Conservation (phyloP, 30 jellyfish, hydroid and myxozoan genomes). For the Pelagia noctiluca region DNA sequence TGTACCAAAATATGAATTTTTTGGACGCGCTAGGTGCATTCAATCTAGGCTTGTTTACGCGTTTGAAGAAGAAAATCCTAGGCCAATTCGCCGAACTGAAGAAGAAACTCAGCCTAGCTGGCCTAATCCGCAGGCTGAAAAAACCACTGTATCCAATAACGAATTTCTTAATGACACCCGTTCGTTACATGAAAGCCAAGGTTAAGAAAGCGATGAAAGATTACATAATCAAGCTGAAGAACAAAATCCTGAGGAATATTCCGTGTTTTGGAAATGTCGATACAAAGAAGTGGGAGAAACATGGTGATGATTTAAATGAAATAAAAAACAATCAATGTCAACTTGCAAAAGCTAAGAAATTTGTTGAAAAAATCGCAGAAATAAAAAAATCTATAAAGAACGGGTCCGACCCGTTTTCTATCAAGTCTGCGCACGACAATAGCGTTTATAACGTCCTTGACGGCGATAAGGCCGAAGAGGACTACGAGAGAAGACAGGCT, state of each 20-base stretch:
- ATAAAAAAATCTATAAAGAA: neutral
- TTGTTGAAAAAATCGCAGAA: slow-evolving; percentile 22
- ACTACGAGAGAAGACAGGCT: slow-evolving; percentile 30
- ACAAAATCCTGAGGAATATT: slow-evolving; percentile 35
- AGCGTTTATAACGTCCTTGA: slow-evolving; percentile 21
- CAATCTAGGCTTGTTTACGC: neutral
- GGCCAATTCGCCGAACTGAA: neutral
- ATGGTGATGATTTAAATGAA: slow-evolving; percentile 36
- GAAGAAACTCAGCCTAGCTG: neutral
- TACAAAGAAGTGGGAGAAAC: slow-evolving; percentile 32
- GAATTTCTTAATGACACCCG: slow-evolving; percentile 42
- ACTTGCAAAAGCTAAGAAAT: slow-evolving; percentile 10
- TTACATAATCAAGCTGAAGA: slow-evolving; percentile 8
- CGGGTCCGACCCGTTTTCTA: neutral
- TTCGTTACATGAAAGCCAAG: slow-evolving; percentile 38
- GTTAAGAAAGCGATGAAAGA: slow-evolving; percentile 22
- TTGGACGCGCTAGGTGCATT: slow-evolving; percentile 1
- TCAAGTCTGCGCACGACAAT: slow-evolving; percentile 26
- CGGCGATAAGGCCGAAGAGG: slow-evolving; percentile 57
- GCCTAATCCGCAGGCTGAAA: slow-evolving; percentile 12
- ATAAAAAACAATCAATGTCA: slow-evolving; percentile 26
- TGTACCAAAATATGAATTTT: neutral
- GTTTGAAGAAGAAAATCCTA: neutral
- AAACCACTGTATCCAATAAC: slow-evolving; percentile 51
- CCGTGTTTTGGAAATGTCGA: slow-evolving; percentile 60